A percentile compares a stretch with the other conserved stretches of the same genome.
Conservation (phyloP, 2,888 invertebrate species). For the Ophion costatus region DNA sequence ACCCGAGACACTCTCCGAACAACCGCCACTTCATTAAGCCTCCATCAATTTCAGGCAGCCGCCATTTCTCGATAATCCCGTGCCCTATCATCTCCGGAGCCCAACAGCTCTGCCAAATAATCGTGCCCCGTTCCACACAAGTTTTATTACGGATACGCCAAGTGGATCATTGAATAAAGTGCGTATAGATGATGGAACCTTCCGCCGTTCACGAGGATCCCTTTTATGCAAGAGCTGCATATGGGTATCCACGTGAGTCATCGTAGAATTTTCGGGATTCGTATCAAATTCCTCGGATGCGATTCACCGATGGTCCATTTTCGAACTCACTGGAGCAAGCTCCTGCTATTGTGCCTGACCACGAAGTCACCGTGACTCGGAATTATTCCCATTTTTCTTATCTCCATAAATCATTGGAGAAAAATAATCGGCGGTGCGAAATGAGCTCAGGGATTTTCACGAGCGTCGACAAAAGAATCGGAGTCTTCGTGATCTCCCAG, state of each 20-base stretch:
- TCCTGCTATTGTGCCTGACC: too few relatives aligned
- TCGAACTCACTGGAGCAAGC: not conserved
- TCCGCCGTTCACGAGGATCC: not conserved
- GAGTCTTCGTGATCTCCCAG: not conserved
- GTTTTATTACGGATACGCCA: not conserved
- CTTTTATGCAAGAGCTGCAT: not conserved
- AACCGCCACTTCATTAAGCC: slow-evolving; percentile 62
- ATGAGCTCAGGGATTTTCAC: slow-evolving; percentile 33
- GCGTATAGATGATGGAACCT: not conserved
- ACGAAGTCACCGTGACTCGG: slow-evolving; percentile 50
- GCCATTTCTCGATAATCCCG: slow-evolving; percentile 50
- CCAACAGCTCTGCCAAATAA: slow-evolving; percentile 34
- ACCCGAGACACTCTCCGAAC: slow-evolving; percentile 51
- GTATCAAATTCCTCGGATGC: slow-evolving; percentile 6
- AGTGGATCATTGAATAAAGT: slow-evolving; percentile 23
- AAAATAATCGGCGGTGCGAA: slow-evolving; percentile 49
- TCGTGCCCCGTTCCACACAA: slow-evolving; percentile 17
- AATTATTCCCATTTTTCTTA: slow-evolving; percentile 46
- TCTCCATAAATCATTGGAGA: slow-evolving; percentile 56
- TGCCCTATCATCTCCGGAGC: slow-evolving; percentile 3
- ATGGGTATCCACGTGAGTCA: not conserved
- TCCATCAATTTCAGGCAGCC: slow-evolving; percentile 60
- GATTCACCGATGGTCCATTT: slow-evolving; percentile 14
- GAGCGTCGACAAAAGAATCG: slow-evolving; percentile 9
- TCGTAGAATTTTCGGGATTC: slow-evolving; percentile 8